Evolutionary conservation across 2,797 vertebrate species (phyloP), one percentile per base, ranked within the genome.

Genomic region (Argya squamiceps): DNA sequence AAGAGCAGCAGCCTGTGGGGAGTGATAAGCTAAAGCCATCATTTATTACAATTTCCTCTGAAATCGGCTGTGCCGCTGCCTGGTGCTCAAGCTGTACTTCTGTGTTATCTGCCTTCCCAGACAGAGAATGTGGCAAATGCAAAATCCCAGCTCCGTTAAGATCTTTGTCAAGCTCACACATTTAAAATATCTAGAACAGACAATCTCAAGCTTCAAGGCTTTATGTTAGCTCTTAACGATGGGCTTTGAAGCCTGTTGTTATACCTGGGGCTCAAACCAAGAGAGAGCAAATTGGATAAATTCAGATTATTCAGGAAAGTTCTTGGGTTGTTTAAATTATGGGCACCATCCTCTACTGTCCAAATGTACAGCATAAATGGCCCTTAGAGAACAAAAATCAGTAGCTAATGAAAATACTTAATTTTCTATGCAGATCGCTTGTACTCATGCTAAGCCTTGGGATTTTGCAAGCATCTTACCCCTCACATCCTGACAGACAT

Each of bases 11-110:
- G 81, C 74, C 93, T 97, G 96, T 88, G 85, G 58, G 77, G 81
- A 96, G 92, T 1, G 96, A 97, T 98, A 98, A 98, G 79, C 71
- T 80, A 93, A 95, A 93, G 84, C 94, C 76, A 81, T 97, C 90
- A 84, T 96, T 97, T 97, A 93, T 96, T 91, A 85, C 92, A 81
- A 92, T 97, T 92, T 97, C 47, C 84, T 75, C 80, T 95, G 95
- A 92, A 95, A 97, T 98, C 37, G 0, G 62, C 93, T 96, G 46
- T 84, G 92, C 74, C 52, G 59, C 88, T 85, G 79, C 74, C 77
- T 79, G 32, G 15, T 89, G 88, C 78, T 89, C 47, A 29, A 58
- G 58, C 92, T 77, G 78, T 70, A 92, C 95, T 95, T 88, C 67
- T 93, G 74, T 65, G 94, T 97, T 98, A 97, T 97, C 97, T 95